These are phyloP conservation scores for Odontocerum albicorne DNA, from an alignment of 2,888 invertebrate species.

Conservation along the genomic window DNA sequence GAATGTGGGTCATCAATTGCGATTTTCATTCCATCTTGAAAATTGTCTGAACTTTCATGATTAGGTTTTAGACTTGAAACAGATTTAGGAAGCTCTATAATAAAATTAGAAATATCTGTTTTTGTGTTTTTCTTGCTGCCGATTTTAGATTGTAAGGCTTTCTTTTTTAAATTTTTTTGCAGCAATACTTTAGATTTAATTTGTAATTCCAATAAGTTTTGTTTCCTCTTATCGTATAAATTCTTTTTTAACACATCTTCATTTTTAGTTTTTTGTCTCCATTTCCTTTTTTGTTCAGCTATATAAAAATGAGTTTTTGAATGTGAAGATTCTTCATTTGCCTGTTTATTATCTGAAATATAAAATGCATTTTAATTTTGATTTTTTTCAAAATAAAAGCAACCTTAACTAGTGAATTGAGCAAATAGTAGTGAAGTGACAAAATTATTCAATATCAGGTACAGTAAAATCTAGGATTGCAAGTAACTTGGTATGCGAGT, in stretches of 20 bases:
- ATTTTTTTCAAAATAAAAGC: too few species aligned
- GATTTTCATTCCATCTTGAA: too few species aligned
- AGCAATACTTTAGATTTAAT: constrained; percentile 19
- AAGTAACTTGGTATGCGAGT: too few species aligned
- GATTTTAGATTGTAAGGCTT: constrained; percentile 9
- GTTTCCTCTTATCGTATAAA: constrained; percentile 16
- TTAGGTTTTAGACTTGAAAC: too few species aligned
- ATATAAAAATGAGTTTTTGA: constrained; percentile 11
- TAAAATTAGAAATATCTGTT: constrained; percentile 2
- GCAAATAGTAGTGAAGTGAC: too few species aligned
- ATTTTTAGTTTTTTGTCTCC: constrained; percentile 20
- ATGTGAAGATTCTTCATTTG: not conserved
- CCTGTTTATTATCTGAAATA: constrained; percentile 1
- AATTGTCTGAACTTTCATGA: too few species aligned
- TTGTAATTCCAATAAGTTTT: constrained; percentile 19
- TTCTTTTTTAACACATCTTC: constrained; percentile 14
- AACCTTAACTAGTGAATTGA: too few species aligned
- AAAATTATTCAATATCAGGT: too few species aligned
- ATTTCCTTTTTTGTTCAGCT: constrained; percentile 12
- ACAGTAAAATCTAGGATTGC: too few species aligned
- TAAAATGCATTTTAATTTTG: too few species aligned
- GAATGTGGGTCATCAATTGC: too few species aligned
- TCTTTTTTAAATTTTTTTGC: constrained; percentile 20
- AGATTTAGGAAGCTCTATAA: too few species aligned
- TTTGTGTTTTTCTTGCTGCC: not conserved